Conservation (phyloP, 1,140 invertebrate genomes). For the Calliopsis andreniformis region DNA sequence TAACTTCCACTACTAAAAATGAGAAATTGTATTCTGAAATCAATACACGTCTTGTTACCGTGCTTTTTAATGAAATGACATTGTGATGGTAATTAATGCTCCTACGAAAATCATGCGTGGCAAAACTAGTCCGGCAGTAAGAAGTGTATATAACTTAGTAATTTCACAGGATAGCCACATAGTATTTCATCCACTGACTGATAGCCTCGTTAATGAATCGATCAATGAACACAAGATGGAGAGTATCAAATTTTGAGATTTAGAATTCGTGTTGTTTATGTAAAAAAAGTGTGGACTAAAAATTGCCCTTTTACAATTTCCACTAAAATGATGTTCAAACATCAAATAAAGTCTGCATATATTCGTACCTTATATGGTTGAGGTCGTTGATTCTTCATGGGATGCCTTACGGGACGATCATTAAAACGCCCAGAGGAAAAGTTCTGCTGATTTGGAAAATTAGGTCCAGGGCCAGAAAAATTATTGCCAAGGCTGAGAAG, state of each 20-base stretch:
- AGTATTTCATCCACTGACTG: constrained; percentile 55
- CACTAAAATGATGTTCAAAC: constrained; percentile 36
- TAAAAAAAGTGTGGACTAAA: constrained; percentile 51
- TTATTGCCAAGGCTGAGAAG: constrained; percentile 78
- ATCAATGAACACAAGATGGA: constrained; percentile 48
- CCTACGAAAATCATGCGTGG: constrained; percentile 37
- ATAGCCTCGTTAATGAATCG: constrained; percentile 60
- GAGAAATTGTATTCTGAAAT: constrained; percentile 56
- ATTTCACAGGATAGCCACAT: constrained; percentile 41
- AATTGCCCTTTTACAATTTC: constrained; percentile 54
- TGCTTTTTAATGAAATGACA: constrained; percentile 56
- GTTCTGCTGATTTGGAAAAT: constrained; percentile 75
- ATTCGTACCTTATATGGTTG: constrained; percentile 80
- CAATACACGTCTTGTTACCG: constrained; percentile 56
- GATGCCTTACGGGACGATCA: constrained; percentile 73
- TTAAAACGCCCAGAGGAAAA: constrained; percentile 76
- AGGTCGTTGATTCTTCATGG: constrained; percentile 77
- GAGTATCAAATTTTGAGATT: constrained; percentile 54
- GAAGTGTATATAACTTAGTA: constrained; percentile 55
- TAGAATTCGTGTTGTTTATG: constrained; percentile 48
- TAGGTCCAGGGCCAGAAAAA: constrained; percentile 74
- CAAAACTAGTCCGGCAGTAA: constrained; percentile 49
- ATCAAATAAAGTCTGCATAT: constrained; percentile 26
- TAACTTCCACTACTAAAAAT: constrained; percentile 58
- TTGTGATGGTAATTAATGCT: constrained; percentile 34